A percentile compares a stretch with the other conserved stretches of the same genome.
Conservation (phyloP, 2,888 invertebrate species). For the Cephalotes varians region DNA sequence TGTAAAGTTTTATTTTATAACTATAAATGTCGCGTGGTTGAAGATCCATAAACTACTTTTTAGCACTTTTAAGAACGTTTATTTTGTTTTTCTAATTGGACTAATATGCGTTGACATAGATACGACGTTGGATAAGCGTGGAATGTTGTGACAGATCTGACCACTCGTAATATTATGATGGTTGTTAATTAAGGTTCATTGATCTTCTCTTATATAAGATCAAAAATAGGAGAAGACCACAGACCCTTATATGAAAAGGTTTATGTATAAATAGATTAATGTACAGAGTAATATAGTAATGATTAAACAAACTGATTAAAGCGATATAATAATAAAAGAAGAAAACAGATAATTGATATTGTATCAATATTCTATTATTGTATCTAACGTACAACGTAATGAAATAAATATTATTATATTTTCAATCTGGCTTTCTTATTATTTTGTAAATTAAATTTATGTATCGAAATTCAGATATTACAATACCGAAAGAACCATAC, state of each 20-base stretch:
- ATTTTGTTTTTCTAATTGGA: constrained; percentile 58
- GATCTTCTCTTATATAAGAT: constrained; percentile 73
- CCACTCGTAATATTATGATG: constrained; percentile 80
- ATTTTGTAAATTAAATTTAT: constrained; percentile 55
- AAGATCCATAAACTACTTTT: constrained; percentile 49
- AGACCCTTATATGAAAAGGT: constrained; percentile 81
- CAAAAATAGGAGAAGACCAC: constrained; percentile 70
- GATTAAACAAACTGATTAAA: constrained; percentile 75
- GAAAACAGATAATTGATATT: constrained; percentile 81
- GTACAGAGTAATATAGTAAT: constrained; percentile 82
- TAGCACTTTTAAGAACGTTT: constrained; percentile 45
- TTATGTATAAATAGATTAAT: constrained; percentile 84
- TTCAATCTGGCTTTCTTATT: constrained; percentile 79
- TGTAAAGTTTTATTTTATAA: constrained; percentile 67
- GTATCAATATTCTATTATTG: constrained; percentile 84
- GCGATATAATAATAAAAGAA: constrained; percentile 61
- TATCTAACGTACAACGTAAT: constrained; percentile 83
- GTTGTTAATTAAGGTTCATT: constrained; percentile 80
- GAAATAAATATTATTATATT: constrained; percentile 84
- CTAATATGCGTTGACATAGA: constrained; percentile 58
- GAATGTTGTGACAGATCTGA: constrained; percentile 73
- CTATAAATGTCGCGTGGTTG: constrained; percentile 56
- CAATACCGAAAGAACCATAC: not conserved
- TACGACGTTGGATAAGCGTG: constrained; percentile 66
- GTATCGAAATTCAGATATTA: constrained; percentile 51